Percentiles rank a stretch among this genome's conserved stretches.
Conservation (phyloP, 2,888 invertebrate genomes). For the Ceraclea dissimilis region DNA sequence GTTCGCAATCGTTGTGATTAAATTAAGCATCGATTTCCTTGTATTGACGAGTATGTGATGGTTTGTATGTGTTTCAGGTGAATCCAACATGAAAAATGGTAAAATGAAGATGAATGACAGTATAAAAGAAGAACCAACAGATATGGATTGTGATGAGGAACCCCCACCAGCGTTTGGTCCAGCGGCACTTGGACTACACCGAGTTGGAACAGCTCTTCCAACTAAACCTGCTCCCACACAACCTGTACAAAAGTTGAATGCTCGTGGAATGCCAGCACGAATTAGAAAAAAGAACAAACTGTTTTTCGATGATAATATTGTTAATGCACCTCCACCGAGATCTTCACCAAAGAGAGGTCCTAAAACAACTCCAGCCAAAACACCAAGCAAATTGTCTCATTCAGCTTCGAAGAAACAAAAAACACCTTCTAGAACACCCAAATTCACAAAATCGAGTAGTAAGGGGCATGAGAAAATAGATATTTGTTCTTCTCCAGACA, state of each 20-base stretch:
- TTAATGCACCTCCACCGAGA: constrained; percentile 70
- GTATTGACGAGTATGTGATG: background rate
- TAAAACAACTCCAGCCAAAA: constrained; percentile 47
- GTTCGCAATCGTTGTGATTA: background rate
- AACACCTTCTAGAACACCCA: constrained; percentile 49
- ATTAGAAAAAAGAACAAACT: constrained; percentile 83
- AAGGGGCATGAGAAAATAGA: constrained; percentile 28
- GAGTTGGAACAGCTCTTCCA: constrained; percentile 70
- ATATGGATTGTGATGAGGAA: constrained; percentile 56
- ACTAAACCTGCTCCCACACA: constrained; percentile 60
- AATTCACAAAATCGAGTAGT: constrained; percentile 33
- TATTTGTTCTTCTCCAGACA: constrained; percentile 55
- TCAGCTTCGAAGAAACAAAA: constrained; percentile 46
- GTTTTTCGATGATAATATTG: constrained; percentile 84
- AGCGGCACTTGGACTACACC: constrained; percentile 71
- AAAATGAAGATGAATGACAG: constrained; percentile 30
- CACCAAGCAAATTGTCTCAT: constrained; percentile 32
- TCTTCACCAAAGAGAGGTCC: constrained; percentile 61
- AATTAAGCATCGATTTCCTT: background rate
- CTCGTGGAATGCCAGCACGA: constrained; percentile 83
- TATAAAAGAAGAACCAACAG: constrained; percentile 54
- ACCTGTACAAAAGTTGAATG: constrained; percentile 74
- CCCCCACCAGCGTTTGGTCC: constrained; percentile 68
- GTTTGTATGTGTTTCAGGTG: constrained; percentile 7
- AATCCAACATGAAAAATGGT: constrained; percentile 40